Conservation (phyloP, 2,113 vertebrate species). For the Colaptes auratus region DNA sequence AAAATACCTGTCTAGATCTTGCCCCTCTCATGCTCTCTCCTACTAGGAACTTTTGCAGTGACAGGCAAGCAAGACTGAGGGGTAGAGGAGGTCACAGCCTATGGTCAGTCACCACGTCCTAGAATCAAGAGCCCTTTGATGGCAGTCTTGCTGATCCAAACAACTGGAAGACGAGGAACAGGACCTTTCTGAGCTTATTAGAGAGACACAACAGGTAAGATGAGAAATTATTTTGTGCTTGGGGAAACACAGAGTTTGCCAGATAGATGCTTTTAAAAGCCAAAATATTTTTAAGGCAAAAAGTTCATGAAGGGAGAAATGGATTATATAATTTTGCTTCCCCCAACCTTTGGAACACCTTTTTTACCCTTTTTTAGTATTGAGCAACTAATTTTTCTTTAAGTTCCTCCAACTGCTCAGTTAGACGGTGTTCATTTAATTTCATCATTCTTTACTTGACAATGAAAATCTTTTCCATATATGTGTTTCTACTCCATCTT, state of each 20-base stretch:
- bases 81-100: neutral
- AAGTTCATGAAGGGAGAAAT: neutral
- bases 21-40: neutral
- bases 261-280: neutral
- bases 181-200: neutral
- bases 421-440: neutral
- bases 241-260: neutral
- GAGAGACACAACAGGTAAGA: constrained; percentile 32
- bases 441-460: neutral
- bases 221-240: neutral
- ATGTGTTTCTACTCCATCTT: neutral
- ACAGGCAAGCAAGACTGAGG: neutral
- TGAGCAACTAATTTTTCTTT: neutral
- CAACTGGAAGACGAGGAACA: neutral
- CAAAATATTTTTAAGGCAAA: neutral
- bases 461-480: neutral
- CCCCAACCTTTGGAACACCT: no score
- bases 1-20: neutral
- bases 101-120: accelerated
- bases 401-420: neutral
- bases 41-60: neutral
- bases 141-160: neutral
- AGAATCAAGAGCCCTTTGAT: accelerated
- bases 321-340: no score
- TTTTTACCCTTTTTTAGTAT: neutral